A percentile compares a stretch with the other conserved stretches of the same genome.
These are phyloP conservation scores for Nemapogon koenigi DNA, from an alignment of 2,888 invertebrate species.

Conservation along the genomic window DNA sequence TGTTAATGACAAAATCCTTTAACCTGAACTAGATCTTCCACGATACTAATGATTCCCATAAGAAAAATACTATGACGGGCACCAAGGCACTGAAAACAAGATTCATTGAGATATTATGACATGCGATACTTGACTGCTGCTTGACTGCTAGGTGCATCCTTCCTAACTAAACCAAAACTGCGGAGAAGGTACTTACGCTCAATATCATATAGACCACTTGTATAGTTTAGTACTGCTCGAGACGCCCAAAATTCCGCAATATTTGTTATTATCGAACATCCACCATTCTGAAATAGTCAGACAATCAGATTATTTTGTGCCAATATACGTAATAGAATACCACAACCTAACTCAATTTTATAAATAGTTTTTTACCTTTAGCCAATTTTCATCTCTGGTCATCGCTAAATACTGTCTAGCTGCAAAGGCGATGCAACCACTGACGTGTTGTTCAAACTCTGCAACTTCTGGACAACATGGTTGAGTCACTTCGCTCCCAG, in stretches of 20 bases:
- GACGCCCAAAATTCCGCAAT: slow-evolving; percentile 68
- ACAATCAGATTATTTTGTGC: too few relatives aligned
- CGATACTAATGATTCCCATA: too few relatives aligned
- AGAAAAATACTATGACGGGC: too few relatives aligned
- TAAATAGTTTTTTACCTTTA: slow-evolving; percentile 33
- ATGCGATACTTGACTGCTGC: too few relatives aligned
- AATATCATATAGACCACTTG: slow-evolving; percentile 53
- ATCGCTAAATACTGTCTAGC: slow-evolving; percentile 47
- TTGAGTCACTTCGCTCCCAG: slow-evolving; percentile 66
- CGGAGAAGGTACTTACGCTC: slow-evolving; percentile 32
- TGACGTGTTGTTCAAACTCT: slow-evolving; percentile 63
- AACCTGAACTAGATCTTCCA: too few relatives aligned
- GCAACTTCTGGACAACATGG: slow-evolving; percentile 66
- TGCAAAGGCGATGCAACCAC: slow-evolving; percentile 64
- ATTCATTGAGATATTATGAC: too few relatives aligned
- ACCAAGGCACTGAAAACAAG: too few relatives aligned
- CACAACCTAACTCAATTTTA: not conserved
- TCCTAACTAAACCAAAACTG: too few relatives aligned
- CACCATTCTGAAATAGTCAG: slow-evolving; percentile 46
- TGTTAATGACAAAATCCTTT: too few relatives aligned
- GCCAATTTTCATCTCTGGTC: slow-evolving; percentile 50
- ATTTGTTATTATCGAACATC: slow-evolving; percentile 60
- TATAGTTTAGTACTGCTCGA: slow-evolving; percentile 55
- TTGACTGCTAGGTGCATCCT: too few relatives aligned
- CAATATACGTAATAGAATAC: not conserved